Conservation (phyloP, 2,888 invertebrate species). For the Dasypolia templi region DNA sequence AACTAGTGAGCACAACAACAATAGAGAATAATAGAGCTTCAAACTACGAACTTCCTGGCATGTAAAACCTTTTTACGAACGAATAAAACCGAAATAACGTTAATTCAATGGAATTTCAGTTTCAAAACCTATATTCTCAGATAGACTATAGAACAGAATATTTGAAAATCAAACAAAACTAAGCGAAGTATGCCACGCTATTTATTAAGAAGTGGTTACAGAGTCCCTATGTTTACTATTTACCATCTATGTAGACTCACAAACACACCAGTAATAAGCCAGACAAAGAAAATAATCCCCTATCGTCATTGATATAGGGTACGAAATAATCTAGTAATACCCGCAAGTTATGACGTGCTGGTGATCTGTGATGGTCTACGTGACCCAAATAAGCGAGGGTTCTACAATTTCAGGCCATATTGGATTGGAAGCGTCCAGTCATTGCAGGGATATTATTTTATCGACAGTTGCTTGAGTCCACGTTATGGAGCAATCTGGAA, state of each 20-base stretch:
- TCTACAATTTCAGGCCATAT: conserved; percentile 60
- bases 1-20: no score
- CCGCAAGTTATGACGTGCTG: conserved; percentile 55
- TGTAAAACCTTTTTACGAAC: conserved; percentile 15
- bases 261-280: conserved; percentile 7
- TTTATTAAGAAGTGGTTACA: conserved; percentile 46
- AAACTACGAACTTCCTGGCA: background rate
- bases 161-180: conserved; percentile 41
- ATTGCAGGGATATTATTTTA: conserved; percentile 63
- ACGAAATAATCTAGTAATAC: conserved; percentile 28
- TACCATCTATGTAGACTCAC: conserved; percentile 15
- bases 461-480: conserved; percentile 51
- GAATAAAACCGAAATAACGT: conserved; percentile 18
- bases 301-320: conserved; percentile 15
- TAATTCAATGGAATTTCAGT: conserved; percentile 20
- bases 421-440: conserved; percentile 60
- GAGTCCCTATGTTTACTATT: conserved; percentile 36
- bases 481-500: conserved; percentile 38
- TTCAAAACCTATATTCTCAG: conserved; percentile 17
- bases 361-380: conserved; percentile 44
- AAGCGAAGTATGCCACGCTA: conserved; percentile 20
- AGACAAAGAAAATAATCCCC: conserved; percentile 26
- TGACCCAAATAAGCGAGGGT: conserved; percentile 62
- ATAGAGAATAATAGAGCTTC: no score
- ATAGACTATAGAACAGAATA: background rate